Conservation (phyloP, 2,797 vertebrate species). For the Sebastes goodei region DNA sequence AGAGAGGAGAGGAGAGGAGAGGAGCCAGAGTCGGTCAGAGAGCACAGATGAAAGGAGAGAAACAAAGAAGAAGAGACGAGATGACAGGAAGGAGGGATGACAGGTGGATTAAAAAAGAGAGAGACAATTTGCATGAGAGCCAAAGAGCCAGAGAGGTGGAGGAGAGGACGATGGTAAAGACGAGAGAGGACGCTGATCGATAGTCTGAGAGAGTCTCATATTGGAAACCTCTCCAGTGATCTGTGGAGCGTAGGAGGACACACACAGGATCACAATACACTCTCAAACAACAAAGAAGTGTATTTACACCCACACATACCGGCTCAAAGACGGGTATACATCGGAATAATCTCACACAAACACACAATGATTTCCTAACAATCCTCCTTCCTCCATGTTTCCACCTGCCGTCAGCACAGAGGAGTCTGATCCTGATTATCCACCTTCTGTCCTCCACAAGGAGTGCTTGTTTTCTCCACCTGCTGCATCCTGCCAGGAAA, state of each 20-base stretch:
- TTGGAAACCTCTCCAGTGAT: constrained; percentile 20
- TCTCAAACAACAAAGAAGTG: not conserved
- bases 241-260: constrained; percentile 11
- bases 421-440: constrained; percentile 25
- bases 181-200: not conserved
- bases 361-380: not conserved
- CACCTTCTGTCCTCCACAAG: not conserved
- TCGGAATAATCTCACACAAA: not conserved
- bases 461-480: not conserved
- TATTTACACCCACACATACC: not conserved
- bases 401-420: constrained; percentile 1
- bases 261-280: not conserved
- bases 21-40: not conserved
- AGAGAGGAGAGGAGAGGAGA: not conserved
- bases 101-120: not conserved
- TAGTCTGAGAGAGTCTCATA: constrained; percentile 9
- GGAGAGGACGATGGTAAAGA: not conserved
- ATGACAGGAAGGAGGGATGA: not conserved
- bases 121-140: not conserved
- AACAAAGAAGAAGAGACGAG: not conserved
- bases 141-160: not conserved
- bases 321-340: not conserved
- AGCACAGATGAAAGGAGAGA: not conserved
- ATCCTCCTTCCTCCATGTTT: constrained; percentile 13
- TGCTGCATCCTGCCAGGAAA: constrained; percentile 9